Base-by-base conservation (phyloP, 1,140 invertebrate genomes). In the Diachasma alloeum region DNA sequence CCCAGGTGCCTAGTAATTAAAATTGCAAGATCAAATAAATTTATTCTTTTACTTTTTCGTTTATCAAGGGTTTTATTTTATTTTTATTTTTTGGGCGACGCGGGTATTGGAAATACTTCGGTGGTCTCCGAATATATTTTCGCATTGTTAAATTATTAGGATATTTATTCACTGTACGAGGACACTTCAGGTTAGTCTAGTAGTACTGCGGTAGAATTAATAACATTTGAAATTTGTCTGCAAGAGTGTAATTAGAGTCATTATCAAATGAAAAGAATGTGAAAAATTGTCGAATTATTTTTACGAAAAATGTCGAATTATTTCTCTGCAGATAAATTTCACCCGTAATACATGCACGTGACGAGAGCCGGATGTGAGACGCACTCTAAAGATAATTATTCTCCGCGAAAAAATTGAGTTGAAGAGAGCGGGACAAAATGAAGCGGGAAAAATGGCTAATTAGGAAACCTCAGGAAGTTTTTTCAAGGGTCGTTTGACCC, bases 201-300 rank as follows among this genome's bases (percentile, higher is more conserved):
- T 76, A 76, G 68, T 76, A 31, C 70, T 76, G 68, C 67, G 48
- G 67, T 71, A 71, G 67, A 76, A 71, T 63, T 76, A 67, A 75
- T 24, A 68, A 75, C 5, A 69, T n/a, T 5, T 59, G 48, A 39
- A 71, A 66, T 17, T 39, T 63, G 68, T 63, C 67, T 22, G 56
- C 24, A 11, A 44, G 26, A 46, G 13, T 22, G 8, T 73, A 67
- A 67, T 69, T 53, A 17, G 11, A 44, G 13, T 10, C 6, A 36
- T 4, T n/a, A n/a, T n/a, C 5, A 15, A 31, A 72, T 8, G 26
- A 59, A 5, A 56, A 56, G 31, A 56, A 69, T 39, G 31, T 26
- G 37, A 26, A 69, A 69, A 69, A 69, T 37, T 26, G 3, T 59
- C 2, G 17, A 59, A 59, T 19, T n/a, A 22, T 22, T n/a, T 19